Evolutionary conservation across 1,140 invertebrate genomes (phyloP).

Genomic region (Trachelipus rathkii): DNA sequence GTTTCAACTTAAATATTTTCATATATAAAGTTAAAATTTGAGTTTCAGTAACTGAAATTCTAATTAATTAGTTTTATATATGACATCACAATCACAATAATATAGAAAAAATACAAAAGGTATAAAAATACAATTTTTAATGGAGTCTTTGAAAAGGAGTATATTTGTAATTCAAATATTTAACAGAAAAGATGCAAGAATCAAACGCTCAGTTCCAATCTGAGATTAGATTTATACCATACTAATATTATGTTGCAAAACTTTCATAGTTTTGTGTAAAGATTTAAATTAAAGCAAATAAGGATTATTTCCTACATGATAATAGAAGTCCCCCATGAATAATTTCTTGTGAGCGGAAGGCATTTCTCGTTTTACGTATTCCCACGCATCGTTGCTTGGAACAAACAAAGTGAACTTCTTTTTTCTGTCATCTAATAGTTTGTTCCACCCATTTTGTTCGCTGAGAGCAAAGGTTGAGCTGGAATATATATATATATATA

Average conservation of each 20-base stretch:
- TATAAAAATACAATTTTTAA: too few relatives aligned
- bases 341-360: conserved; percentile 77
- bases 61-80: too few relatives aligned
- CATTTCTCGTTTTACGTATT: conserved; percentile 61
- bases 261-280: not conserved
- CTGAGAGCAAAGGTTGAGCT: conserved; percentile 56
- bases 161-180: too few relatives aligned
- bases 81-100: too few relatives aligned
- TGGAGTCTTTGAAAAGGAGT: too few relatives aligned
- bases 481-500: conserved; percentile 1
- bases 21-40: too few relatives aligned
- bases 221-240: not conserved
- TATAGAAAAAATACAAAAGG: too few relatives aligned
- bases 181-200: too few relatives aligned
- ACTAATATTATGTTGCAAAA: not conserved
- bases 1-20: too few relatives aligned
- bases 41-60: too few relatives aligned
- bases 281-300: not conserved
- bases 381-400: conserved; percentile 79
- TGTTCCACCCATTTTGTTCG: conserved; percentile 67
- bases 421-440: conserved; percentile 67
- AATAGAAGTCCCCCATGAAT: conserved; percentile 71
- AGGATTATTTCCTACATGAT: conserved; percentile 60
- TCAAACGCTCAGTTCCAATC: not conserved
- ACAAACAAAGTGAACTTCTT: conserved; percentile 87